These are phyloP conservation scores for Neoseiulus cucumeris DNA, from an alignment of 1,140 invertebrate genomes.

Conservation along the genomic window DNA sequence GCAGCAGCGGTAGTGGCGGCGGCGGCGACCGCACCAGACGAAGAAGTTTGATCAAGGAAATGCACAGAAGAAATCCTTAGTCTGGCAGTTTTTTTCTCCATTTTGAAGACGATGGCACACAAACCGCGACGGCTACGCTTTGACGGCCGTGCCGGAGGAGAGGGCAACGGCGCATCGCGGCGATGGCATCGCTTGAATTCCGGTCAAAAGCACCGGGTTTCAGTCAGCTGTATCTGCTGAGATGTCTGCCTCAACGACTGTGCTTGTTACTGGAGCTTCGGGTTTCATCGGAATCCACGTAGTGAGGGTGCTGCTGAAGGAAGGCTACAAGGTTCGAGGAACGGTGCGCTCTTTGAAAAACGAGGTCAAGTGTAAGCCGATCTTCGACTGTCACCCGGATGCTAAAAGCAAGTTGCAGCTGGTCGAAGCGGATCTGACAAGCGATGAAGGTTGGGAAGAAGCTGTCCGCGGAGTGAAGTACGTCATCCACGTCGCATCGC, in stretches of 20 bases:
- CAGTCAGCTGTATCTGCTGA: too few species aligned
- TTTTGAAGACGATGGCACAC: too few species aligned
- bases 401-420: conserved; percentile 31
- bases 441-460: conserved; percentile 26
- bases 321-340: conserved; percentile 33
- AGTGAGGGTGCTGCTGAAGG: conserved; percentile 32
- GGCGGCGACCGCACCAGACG: too few species aligned
- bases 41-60: too few species aligned
- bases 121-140: too few species aligned
- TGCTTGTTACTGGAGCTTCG: conserved; percentile 38
- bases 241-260: conserved; percentile 15
- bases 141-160: too few species aligned
- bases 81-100: too few species aligned
- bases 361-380: conserved; percentile 24
- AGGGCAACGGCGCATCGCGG: too few species aligned
- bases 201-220: too few species aligned
- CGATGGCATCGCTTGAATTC: too few species aligned
- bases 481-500: conserved; percentile 37
- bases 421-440: conserved; percentile 30
- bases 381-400: conserved; percentile 28
- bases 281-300: conserved; percentile 37
- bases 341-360: conserved; percentile 33
- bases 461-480: conserved; percentile 33
- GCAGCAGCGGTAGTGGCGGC: too few species aligned
- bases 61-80: too few species aligned